Conservation (phyloP, 2,797 vertebrate species). For the Periophthalmus magnuspinnatus region DNA sequence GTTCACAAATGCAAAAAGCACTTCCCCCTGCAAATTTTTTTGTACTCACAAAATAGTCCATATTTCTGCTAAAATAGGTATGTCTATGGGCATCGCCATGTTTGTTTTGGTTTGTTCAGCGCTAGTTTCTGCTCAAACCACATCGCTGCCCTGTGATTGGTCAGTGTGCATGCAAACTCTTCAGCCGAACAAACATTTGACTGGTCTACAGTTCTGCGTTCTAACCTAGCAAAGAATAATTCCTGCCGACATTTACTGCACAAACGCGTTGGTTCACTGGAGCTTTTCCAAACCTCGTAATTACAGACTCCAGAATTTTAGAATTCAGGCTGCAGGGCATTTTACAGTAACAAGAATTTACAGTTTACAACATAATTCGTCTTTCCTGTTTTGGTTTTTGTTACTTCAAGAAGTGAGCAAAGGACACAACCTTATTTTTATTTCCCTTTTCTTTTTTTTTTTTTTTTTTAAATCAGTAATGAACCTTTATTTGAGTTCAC, state of each 20-base stretch:
- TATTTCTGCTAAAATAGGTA: too few species aligned
- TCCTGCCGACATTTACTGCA: conserved; percentile 22
- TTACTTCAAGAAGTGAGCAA: conserved; percentile 26
- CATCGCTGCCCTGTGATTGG: too few species aligned
- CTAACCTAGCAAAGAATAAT: neutral
- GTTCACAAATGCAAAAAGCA: too few species aligned
- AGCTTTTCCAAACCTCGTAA: conserved; percentile 47
- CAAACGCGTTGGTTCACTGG: conserved; percentile 30
- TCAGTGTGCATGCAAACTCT: too few species aligned
- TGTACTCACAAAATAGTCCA: too few species aligned
- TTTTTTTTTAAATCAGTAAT: conserved; percentile 26
- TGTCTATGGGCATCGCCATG: too few species aligned
- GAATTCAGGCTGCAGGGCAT: conserved; percentile 21
- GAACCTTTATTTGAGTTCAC: neutral
- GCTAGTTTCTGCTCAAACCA: too few species aligned
- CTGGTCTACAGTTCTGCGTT: neutral
- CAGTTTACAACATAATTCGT: conserved; percentile 11
- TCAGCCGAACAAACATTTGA: neutral
- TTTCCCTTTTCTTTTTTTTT: conserved; percentile 32
- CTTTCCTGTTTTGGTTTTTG: conserved; percentile 32
- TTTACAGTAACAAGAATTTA: conserved; percentile 19
- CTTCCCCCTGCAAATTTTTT: too few species aligned
- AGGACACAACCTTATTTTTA: conserved; percentile 28
- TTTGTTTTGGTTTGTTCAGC: too few species aligned
- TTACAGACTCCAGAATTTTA: conserved; percentile 45